These are phyloP conservation scores for Neoarius graeffei DNA, from an alignment of 2,113 vertebrate genomes.

Conservation along the genomic window DNA sequence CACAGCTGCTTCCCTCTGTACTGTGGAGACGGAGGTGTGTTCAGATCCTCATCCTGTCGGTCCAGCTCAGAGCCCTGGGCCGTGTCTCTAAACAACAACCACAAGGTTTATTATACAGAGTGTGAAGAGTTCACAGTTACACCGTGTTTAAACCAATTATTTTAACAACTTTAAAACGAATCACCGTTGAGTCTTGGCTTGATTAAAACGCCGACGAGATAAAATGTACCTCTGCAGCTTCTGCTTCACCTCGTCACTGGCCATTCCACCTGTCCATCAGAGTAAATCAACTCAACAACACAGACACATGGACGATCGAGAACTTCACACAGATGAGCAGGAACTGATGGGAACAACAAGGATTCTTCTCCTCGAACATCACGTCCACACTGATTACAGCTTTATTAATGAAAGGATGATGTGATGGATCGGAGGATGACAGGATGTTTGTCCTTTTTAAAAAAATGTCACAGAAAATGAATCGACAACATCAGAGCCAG, in stretches of 20 bases:
- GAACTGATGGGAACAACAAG: background rate
- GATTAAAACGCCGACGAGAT: background rate
- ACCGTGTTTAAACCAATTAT: background rate
- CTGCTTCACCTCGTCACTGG: conserved; percentile 1
- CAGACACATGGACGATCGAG: background rate
- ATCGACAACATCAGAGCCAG: background rate
- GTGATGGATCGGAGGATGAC: too few relatives aligned
- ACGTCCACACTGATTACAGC: too few relatives aligned
- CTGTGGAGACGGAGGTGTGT: background rate
- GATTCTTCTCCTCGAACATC: background rate
- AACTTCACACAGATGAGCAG: background rate
- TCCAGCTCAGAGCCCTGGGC: background rate
- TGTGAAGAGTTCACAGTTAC: background rate
- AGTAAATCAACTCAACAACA: background rate
- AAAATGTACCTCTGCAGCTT: background rate
- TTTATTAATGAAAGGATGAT: background rate
- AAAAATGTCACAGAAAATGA: too few relatives aligned
- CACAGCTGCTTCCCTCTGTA: background rate
- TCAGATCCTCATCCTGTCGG: background rate
- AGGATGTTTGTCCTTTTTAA: too few relatives aligned
- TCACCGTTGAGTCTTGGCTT: background rate
- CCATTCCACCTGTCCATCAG: background rate
- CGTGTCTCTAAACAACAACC: background rate
- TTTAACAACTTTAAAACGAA: background rate
- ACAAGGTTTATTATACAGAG: background rate